Base-by-base conservation (phyloP, 2,113 vertebrate genomes). In the Neomonachus schauinslandi region DNA sequence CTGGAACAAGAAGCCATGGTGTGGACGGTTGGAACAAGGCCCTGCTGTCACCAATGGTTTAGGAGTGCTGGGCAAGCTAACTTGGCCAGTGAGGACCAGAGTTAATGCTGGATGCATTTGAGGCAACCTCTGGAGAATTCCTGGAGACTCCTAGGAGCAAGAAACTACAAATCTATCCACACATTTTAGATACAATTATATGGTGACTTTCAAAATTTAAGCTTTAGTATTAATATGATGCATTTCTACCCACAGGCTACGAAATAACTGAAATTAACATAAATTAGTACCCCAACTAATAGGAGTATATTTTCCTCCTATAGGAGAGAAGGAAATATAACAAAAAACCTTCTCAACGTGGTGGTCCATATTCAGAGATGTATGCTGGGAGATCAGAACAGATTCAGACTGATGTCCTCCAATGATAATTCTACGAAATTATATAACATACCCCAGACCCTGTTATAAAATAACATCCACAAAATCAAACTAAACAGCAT, bases 191-290 rank as follows among this genome's bases (percentile, higher is more conserved):
- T 77, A 82, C 31, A 53, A 83, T 65, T 92, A 33, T 33, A 69
- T 51, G n/a, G n/a, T 42, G 18, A 89, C 39, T 57, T 55, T 72
- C 72, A 61, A 72, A n/a, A 33, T 71, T 33, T 53, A 86, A 46
- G 53, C 63, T 87, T 76, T 71, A 53, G 26, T 49, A 63, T 71
- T 86, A 46, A 89, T 79, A 63, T 31, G 74, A 76, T 94, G 7
- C 55, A 67, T 74, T 85, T 95, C 39, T 74, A 90, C 14, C 74
- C 24, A 24, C 6, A 26, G 28, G 15, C 33, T 87, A n/a, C 46
- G 33, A 89, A 96, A 90, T 74, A 92, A 81, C 33, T 63, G 51
- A 92, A 93, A 90, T 49, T 33, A 95, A 89, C 26, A 31, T 82
- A 74, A 71, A 87, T 91, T 61, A 80, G 51, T 85, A 77, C 71